Percentiles rank a stretch among this genome's conserved stretches.
Evolutionary conservation across 1,140 invertebrate genomes (phyloP).

Genomic region (Diprion similis): DNA sequence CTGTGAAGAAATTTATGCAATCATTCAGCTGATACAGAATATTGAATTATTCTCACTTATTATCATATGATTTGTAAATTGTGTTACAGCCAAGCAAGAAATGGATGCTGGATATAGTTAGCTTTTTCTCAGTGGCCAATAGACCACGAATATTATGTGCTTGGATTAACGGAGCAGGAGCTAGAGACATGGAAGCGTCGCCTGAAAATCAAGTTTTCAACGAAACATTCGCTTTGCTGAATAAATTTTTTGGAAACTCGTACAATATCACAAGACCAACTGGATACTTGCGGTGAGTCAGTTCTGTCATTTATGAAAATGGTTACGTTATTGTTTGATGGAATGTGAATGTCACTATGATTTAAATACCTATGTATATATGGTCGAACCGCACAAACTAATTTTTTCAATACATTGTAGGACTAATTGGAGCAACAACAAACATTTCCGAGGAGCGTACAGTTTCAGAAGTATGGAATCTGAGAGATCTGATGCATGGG

Average conservation of each 20-base stretch:
- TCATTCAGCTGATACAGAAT: background rate
- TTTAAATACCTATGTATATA: no score
- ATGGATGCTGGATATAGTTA: conserved; percentile 68
- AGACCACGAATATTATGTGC: conserved; percentile 70
- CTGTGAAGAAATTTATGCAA: background rate
- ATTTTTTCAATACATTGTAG: conserved; percentile 56
- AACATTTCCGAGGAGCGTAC: conserved; percentile 74
- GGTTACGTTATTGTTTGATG: background rate
- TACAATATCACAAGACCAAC: conserved; percentile 60
- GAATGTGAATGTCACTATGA: no score
- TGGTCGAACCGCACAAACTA: no score
- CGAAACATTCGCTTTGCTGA: conserved; percentile 48
- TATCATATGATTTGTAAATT: background rate
- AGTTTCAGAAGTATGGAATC: conserved; percentile 69
- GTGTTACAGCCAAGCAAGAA: conserved; percentile 39
- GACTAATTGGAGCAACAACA: conserved; percentile 73
- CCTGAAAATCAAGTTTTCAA: conserved; percentile 51
- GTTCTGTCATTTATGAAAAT: background rate
- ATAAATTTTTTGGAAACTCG: conserved; percentile 46
- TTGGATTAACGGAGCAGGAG: conserved; percentile 62
- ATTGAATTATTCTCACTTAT: background rate
- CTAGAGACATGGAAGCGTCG: conserved; percentile 61
- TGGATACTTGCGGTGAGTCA: conserved; percentile 15
- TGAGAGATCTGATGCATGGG: conserved; percentile 32
- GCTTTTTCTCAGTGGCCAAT: conserved; percentile 68